phyloP scores from a whole-genome alignment of 2,797 vertebrate species.

The Phaenicophaeus curvirostris region DNA sequence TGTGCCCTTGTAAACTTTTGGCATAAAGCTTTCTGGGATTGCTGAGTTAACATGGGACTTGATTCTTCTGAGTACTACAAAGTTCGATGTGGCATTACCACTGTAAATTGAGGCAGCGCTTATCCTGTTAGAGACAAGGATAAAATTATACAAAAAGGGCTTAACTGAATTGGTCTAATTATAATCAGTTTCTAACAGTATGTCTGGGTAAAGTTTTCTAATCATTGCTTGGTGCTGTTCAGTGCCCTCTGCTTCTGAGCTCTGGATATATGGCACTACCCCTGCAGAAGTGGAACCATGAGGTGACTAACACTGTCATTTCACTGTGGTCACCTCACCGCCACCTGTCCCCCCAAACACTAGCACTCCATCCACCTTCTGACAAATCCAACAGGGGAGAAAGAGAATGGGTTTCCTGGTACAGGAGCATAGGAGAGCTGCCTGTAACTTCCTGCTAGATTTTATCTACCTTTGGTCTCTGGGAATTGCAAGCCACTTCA shows the following conservation, averaged over 20 bases:
- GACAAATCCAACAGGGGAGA: rapidly evolving
- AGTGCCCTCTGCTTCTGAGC: neutral
- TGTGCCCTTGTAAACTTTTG: no score
- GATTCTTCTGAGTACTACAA: no score
- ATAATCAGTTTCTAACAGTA: neutral
- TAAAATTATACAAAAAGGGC: neutral
- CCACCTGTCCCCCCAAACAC: rapidly evolving
- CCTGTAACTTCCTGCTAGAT: neutral
- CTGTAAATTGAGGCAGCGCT: no score
- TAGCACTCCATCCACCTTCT: neutral
- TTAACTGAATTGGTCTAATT: slow-evolving; percentile 48
- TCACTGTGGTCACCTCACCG: neutral
- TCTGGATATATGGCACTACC: neutral
- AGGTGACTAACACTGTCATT: neutral
- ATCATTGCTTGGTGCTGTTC: neutral
- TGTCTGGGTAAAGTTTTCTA: neutral
- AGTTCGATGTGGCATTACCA: no score
- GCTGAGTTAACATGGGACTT: no score
- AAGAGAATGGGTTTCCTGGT: neutral
- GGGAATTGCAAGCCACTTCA: neutral
- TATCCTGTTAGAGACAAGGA: neutral
- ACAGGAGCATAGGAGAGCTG: rapidly evolving
- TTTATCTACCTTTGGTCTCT: neutral
- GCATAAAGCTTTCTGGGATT: no score
- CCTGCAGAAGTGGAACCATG: neutral